Percentiles rank a stretch among this genome's conserved stretches.
These are phyloP conservation scores for Tetramorium simillimum DNA, from an alignment of 1,140 invertebrate species.

Conservation along the genomic window DNA sequence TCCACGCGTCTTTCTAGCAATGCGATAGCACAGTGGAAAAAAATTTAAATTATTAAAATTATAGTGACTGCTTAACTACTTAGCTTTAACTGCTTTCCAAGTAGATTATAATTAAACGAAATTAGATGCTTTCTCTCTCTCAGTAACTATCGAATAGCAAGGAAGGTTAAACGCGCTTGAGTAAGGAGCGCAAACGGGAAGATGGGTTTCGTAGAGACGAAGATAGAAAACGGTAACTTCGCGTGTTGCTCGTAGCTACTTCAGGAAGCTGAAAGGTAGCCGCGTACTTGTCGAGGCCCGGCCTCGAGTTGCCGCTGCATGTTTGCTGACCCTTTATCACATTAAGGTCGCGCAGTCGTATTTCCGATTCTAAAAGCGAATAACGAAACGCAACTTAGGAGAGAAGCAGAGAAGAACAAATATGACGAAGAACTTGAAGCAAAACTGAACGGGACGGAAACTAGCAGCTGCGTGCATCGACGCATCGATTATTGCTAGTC, in stretches of 20 bases:
- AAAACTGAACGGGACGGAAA: neutral
- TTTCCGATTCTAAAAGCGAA: conserved; percentile 42
- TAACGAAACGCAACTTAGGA: conserved; percentile 35
- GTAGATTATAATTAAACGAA: conserved; percentile 27
- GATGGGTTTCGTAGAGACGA: conserved; percentile 25
- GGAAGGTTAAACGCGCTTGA: conserved; percentile 26
- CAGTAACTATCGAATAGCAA: conserved; percentile 27
- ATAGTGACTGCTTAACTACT: neutral
- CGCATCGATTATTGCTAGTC: conserved; percentile 5
- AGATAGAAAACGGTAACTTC: conserved; percentile 48
- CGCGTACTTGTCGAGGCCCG: conserved; percentile 44
- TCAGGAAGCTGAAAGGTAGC: conserved; percentile 57
- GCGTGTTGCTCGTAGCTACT: conserved; percentile 60
- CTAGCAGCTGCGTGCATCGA: neutral
- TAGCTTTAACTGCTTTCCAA: conserved; percentile 2
- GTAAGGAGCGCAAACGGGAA: conserved; percentile 29
- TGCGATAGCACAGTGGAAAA: neutral
- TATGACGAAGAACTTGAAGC: conserved; percentile 2
- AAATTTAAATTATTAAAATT: conserved; percentile 9
- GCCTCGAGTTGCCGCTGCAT: conserved; percentile 52
- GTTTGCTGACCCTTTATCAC: conserved; percentile 57
- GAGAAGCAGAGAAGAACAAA: conserved; percentile 19
- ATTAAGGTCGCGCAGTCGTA: conserved; percentile 34
- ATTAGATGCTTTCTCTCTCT: conserved; percentile 23
- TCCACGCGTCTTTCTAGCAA: neutral